These are phyloP conservation scores for Clunio marinus DNA, from an alignment of 2,888 invertebrate species.

Conservation along the genomic window DNA sequence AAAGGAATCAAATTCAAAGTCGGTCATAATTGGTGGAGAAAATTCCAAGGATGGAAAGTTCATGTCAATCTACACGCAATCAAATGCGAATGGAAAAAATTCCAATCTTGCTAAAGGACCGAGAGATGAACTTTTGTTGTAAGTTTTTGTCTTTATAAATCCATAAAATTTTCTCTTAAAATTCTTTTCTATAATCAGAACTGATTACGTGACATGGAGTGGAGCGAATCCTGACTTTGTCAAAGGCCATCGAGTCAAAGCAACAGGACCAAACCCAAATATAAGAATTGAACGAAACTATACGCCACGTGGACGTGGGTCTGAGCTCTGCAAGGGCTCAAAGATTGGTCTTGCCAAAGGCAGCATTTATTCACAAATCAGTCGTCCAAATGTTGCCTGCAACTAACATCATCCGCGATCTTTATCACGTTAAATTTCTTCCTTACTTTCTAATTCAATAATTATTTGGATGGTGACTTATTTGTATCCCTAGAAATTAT, in stretches of 20 bases:
- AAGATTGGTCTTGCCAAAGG: slow-evolving; percentile 68
- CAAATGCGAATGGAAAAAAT: slow-evolving; percentile 64
- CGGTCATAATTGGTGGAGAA: slow-evolving; percentile 40
- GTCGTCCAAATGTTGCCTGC: slow-evolving; percentile 42
- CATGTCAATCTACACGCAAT: slow-evolving; percentile 47
- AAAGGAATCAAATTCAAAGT: slow-evolving; percentile 36
- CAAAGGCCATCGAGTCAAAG: slow-evolving; percentile 52
- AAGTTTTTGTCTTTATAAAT: slow-evolving; percentile 50
- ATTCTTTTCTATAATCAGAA: slow-evolving; percentile 52
- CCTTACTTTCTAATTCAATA: background rate
- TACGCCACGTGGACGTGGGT: slow-evolving; percentile 63
- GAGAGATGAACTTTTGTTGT: slow-evolving; percentile 73
- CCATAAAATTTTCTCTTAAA: background rate
- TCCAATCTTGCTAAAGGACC: slow-evolving; percentile 69
- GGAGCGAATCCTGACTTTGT: slow-evolving; percentile 67
- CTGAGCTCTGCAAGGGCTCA: slow-evolving; percentile 68
- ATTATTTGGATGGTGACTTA: background rate
- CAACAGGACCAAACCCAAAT: slow-evolving; percentile 57
- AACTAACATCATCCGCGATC: slow-evolving; percentile 33
- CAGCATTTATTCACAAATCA: slow-evolving; percentile 69
- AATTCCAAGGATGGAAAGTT: slow-evolving; percentile 46
- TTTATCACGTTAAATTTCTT: slow-evolving; percentile 17
- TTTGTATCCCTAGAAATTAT: background rate
- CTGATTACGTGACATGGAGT: slow-evolving; percentile 79
- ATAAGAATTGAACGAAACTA: slow-evolving; percentile 51